Percentiles rank a stretch among this genome's conserved stretches.
Conservation (phyloP, 1,140 invertebrate genomes). For the Plutomurus gul region DNA sequence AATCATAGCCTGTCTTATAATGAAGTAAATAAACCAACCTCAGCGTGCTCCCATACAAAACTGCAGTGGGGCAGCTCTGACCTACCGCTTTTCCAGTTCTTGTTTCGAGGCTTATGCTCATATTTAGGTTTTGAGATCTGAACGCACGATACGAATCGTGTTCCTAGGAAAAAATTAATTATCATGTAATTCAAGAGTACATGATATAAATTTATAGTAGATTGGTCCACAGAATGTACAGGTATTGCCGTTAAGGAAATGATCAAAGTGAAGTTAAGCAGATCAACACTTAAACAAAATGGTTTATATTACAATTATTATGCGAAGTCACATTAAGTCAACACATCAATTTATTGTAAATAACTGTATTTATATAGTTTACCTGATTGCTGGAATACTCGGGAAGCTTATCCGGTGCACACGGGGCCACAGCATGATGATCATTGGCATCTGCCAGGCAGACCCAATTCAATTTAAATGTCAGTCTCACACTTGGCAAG, state of each 20-base stretch:
- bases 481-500: constrained; percentile 83
- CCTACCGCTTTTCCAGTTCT: constrained; percentile 40
- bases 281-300: too few relatives aligned
- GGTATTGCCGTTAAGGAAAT: too few relatives aligned
- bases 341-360: neutral
- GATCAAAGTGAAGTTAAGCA: too few relatives aligned
- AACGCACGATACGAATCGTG: constrained; percentile 89
- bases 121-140: constrained; percentile 88
- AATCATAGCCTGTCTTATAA: constrained; percentile 7
- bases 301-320: constrained; percentile 40
- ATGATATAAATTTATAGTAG: too few relatives aligned
- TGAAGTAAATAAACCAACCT: constrained; percentile 57
- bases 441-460: constrained; percentile 92
- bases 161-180: constrained; percentile 61
- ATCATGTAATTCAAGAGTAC: neutral
- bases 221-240: too few relatives aligned
- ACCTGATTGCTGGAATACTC: constrained; percentile 95
- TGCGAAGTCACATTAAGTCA: neutral
- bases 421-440: constrained; percentile 94
- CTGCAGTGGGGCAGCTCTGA: constrained; percentile 67
- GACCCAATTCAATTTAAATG: constrained; percentile 85
- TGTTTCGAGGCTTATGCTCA: constrained; percentile 87
- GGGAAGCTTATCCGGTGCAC: constrained; percentile 93
- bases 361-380: neutral
- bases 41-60: constrained; percentile 89